Evolutionary conservation across 2,888 invertebrate species (phyloP).

Genomic region (Chouioia cunea): DNA sequence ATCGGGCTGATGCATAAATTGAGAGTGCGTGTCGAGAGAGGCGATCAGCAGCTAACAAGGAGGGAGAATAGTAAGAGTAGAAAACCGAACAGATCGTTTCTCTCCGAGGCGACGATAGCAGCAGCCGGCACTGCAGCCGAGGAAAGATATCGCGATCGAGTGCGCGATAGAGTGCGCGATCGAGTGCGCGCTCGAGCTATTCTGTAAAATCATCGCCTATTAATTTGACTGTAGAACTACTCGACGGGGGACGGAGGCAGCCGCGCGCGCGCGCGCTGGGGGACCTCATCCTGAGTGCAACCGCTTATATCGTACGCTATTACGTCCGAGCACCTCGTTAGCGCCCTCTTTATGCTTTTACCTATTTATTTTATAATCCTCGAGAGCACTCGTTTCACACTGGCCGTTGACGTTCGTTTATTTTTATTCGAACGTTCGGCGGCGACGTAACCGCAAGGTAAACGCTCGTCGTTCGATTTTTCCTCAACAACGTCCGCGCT

Average conservation of each 20-base stretch:
- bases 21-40: too few species aligned
- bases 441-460: too few species aligned
- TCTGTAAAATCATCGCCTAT: slow-evolving; percentile 67
- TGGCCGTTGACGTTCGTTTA: not conserved
- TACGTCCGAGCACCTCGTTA: slow-evolving; percentile 12
- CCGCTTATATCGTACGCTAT: slow-evolving; percentile 45
- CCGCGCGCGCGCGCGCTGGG: slow-evolving; percentile 51
- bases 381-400: slow-evolving; percentile 19
- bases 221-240: slow-evolving; percentile 64
- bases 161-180: not conserved
- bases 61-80: slow-evolving; percentile 6
- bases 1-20: too few species aligned
- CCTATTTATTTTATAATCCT: too few species aligned
- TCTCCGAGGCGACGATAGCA: slow-evolving; percentile 19
- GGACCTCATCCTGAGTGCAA: slow-evolving; percentile 58
- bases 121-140: not conserved
- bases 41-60: too few species aligned
- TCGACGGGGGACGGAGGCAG: slow-evolving; percentile 61
- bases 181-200: slow-evolving; percentile 3
- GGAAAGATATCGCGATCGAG: slow-evolving; percentile 3
- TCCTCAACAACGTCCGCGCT: too few species aligned
- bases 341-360: slow-evolving; percentile 6
- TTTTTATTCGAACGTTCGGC: too few species aligned
- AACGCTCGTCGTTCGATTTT: too few species aligned
- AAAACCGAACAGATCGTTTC: not conserved